These are phyloP conservation scores for Galeruca laticollis DNA, from an alignment of 2,888 invertebrate species.

Conservation along the genomic window DNA sequence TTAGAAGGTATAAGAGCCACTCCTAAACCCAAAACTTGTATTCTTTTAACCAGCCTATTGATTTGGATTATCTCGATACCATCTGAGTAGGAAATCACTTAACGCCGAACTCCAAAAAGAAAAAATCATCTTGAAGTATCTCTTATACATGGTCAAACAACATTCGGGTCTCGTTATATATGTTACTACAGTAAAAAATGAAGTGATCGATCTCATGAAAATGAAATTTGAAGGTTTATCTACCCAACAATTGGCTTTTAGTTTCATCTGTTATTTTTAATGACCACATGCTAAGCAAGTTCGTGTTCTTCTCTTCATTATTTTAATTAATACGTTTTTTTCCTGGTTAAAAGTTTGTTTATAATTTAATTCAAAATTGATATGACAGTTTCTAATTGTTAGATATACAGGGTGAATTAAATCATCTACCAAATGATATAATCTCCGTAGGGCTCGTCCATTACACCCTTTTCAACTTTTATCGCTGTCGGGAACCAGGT, in stretches of 20 bases:
- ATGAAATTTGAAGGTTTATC: constrained; percentile 36
- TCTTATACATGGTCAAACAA: constrained; percentile 34
- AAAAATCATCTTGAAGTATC: constrained; percentile 28
- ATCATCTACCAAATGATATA: constrained; percentile 7
- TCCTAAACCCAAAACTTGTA: constrained; percentile 24
- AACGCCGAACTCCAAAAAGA: constrained; percentile 21
- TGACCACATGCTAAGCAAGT: neutral
- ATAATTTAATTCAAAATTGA: no score
- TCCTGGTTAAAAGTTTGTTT: no score
- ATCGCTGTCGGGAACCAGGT: constrained; percentile 24
- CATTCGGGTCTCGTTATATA: constrained; percentile 31
- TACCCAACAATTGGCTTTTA: constrained; percentile 23
- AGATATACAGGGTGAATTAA: no score
- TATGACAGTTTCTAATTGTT: no score
- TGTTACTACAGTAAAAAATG: constrained; percentile 33
- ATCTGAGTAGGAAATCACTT: constrained; percentile 42
- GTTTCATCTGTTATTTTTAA: constrained; percentile 23
- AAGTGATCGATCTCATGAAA: constrained; percentile 42
- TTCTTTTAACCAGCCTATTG: constrained; percentile 30
- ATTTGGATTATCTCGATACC: constrained; percentile 36
- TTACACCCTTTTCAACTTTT: constrained; percentile 29
- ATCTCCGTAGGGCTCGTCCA: constrained; percentile 7
- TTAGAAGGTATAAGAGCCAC: constrained; percentile 7
- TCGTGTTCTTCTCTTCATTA: neutral
- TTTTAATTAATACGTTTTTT: neutral